phyloP scores from a whole-genome alignment of 2,797 vertebrate species.

The Percopsis omiscomaycus region DNA sequence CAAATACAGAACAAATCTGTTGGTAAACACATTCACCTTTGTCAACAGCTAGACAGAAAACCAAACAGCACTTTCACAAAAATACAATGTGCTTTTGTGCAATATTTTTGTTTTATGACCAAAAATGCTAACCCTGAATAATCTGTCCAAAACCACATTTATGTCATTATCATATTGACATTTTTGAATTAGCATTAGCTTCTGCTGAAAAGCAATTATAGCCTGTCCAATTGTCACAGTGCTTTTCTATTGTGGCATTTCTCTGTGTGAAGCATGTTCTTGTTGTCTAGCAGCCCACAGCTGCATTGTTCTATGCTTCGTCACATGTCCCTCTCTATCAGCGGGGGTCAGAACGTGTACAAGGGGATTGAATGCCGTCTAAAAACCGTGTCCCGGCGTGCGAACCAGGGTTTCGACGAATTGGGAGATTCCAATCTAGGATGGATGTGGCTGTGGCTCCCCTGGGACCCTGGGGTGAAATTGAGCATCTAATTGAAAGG shows the following conservation, averaged over 20 bases:
- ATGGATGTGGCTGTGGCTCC: constrained; percentile 67
- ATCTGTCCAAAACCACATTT: too few species aligned
- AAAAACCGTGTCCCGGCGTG: constrained; percentile 8
- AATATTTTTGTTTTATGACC: not conserved
- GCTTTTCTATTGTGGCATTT: constrained; percentile 24
- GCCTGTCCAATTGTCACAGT: not conserved
- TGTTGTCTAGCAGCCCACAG: constrained; percentile 38
- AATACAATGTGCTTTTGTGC: not conserved
- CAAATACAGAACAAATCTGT: constrained; percentile 16
- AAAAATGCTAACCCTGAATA: too few species aligned
- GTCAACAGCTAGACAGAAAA: constrained; percentile 7
- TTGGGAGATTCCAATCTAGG: constrained; percentile 72
- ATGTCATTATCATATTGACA: not conserved
- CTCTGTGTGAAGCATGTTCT: constrained; percentile 15
- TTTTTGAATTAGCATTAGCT: not conserved
- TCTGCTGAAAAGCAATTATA: constrained; percentile 2
- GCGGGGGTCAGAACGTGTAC: constrained; percentile 11
- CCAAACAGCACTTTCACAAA: constrained; percentile 8
- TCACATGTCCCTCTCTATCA: constrained; percentile 34
- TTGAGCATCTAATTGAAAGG: constrained; percentile 84
- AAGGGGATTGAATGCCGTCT: not conserved
- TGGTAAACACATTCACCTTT: constrained; percentile 9
- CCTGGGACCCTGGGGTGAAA: constrained; percentile 73
- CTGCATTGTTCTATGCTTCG: constrained; percentile 43
- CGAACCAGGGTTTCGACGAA: constrained; percentile 31